phyloP scores from a whole-genome alignment of 2,888 invertebrate genomes.

The Amiota communis region DNA sequence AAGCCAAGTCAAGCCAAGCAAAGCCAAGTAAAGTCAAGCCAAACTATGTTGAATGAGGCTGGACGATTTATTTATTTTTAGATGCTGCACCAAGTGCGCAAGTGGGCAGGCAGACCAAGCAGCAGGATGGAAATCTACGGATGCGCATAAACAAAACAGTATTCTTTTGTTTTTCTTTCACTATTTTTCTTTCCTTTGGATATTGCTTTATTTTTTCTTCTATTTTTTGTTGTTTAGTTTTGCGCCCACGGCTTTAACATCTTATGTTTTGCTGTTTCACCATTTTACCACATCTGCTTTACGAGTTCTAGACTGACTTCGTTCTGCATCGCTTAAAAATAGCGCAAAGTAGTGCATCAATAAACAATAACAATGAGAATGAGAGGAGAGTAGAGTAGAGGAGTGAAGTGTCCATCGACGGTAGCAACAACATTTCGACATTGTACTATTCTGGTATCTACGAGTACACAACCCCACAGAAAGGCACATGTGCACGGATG shows the following conservation, averaged over 20 bases:
- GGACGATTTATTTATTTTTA: slow-evolving; percentile 49
- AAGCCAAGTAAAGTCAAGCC: too few species aligned
- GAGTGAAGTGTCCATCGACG: too few species aligned
- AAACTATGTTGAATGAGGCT: neutral
- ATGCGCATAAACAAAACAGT: slow-evolving; percentile 15
- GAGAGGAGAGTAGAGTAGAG: too few species aligned
- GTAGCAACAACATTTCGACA: too few species aligned
- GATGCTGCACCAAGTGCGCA: slow-evolving; percentile 40
- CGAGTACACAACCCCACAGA: slow-evolving; percentile 26
- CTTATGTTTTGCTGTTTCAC: slow-evolving; percentile 33
- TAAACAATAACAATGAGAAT: slow-evolving; percentile 61
- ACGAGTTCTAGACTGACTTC: neutral
- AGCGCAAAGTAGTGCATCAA: slow-evolving; percentile 66
- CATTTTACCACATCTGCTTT: slow-evolving; percentile 15
- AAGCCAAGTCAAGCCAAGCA: neutral
- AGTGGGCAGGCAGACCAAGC: neutral
- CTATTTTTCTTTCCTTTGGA: neutral
- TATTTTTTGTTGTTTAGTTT: slow-evolving; percentile 3
- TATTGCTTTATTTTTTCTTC: neutral
- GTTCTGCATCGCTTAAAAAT: slow-evolving; percentile 52
- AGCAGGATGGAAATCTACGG: slow-evolving; percentile 35
- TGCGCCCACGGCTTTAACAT: slow-evolving; percentile 18
- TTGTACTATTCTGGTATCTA: too few species aligned
- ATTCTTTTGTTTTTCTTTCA: slow-evolving; percentile 9
- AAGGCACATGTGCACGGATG: slow-evolving; percentile 57